These are phyloP conservation scores for Agriopis aurantiaria DNA, from an alignment of 2,888 invertebrate genomes.

Conservation along the genomic window DNA sequence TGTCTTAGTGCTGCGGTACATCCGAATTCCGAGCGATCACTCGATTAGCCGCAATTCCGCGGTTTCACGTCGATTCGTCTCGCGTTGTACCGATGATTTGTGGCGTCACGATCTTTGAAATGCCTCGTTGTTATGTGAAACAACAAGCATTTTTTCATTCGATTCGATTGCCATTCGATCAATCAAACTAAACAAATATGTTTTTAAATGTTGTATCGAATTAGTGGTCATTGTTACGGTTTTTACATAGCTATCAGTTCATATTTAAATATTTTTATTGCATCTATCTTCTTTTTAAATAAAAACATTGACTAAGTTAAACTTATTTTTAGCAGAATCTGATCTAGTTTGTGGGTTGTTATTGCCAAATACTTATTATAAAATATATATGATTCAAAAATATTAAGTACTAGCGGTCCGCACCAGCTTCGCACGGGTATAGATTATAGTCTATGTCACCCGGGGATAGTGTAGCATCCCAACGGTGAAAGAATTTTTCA, in stretches of 20 bases:
- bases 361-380: background rate
- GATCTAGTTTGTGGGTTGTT: background rate
- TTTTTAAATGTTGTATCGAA: conserved; percentile 27
- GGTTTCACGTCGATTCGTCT: conserved; percentile 74
- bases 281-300: background rate
- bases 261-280: conserved; percentile 4
- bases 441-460: too few relatives aligned
- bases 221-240: conserved; percentile 27
- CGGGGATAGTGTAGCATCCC: too few relatives aligned
- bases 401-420: too few relatives aligned
- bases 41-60: conserved; percentile 64
- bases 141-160: conserved; percentile 50
- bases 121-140: conserved; percentile 60
- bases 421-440: too few relatives aligned
- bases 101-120: conserved; percentile 68
- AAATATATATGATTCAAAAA: background rate
- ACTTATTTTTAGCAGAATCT: background rate
- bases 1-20: conserved; percentile 48
- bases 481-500: too few relatives aligned
- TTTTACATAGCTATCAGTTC: conserved; percentile 13
- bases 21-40: conserved; percentile 55
- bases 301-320: background rate
- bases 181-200: conserved; percentile 36
- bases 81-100: conserved; percentile 70
- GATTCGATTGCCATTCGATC: conserved; percentile 42